phyloP scores from a whole-genome alignment of 92 coral and sea anemone genomes.

The Ricordea florida region DNA sequence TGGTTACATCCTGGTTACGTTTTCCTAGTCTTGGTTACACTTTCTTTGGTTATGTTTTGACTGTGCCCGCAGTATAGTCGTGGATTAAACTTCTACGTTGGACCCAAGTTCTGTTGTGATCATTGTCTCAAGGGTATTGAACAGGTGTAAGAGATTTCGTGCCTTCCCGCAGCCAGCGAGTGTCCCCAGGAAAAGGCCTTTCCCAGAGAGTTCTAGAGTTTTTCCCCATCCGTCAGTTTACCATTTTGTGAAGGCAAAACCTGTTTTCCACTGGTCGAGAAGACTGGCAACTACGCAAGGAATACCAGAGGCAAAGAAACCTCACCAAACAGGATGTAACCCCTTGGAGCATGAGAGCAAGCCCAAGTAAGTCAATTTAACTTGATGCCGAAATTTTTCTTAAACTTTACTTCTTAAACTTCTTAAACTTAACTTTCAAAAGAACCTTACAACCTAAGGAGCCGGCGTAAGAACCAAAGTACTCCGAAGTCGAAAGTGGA shows the following conservation, averaged over 20 bases:
- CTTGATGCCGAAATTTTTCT: background rate
- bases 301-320: background rate
- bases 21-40: too few relatives aligned
- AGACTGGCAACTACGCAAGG: background rate
- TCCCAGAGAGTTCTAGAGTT: background rate
- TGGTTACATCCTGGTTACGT: too few relatives aligned
- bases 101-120: background rate
- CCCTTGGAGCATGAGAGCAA: background rate
- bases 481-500: too few relatives aligned
- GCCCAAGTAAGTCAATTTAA: background rate
- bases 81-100: background rate
- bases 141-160: too few relatives aligned
- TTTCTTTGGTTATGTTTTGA: background rate
- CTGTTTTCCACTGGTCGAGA: background rate
- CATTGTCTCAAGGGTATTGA: background rate
- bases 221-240: background rate
- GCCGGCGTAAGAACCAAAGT: background rate
- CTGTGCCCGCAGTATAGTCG: background rate
- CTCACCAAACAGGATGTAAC: too few relatives aligned
- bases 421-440: too few relatives aligned
- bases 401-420: too few relatives aligned
- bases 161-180: too few relatives aligned
- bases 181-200: background rate
- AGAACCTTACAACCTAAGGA: background rate
- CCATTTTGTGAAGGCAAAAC: background rate